Conservation (phyloP, 2,888 invertebrate genomes). For the Lithophane leautieri region DNA sequence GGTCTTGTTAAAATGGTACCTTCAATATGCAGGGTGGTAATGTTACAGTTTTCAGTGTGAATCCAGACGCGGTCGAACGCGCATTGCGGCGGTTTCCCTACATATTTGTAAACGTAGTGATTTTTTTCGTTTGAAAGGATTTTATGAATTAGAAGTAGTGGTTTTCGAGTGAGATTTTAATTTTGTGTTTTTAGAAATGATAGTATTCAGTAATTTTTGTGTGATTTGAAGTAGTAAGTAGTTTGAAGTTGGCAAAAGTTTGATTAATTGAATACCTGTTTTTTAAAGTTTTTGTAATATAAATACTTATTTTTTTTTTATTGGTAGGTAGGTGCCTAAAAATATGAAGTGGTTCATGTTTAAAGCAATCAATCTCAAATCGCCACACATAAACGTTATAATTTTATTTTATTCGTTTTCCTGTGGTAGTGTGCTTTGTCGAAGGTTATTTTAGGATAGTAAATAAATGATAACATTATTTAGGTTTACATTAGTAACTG, state of each 20-base stretch:
- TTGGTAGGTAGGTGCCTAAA: not conserved
- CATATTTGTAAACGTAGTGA: not conserved
- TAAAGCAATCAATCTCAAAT: conserved; percentile 4
- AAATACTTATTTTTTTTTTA: no score
- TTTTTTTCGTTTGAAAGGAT: not conserved
- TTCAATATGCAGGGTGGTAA: conserved; percentile 62
- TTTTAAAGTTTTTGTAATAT: not conserved
- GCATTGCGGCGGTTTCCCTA: conserved; percentile 70
- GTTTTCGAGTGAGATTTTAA: not conserved
- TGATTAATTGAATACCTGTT: not conserved
- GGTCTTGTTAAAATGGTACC: conserved; percentile 61
- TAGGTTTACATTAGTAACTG: not conserved
- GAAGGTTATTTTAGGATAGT: conserved; percentile 19
- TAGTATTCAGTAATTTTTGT: not conserved
- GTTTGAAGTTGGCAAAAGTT: conserved; percentile 29
- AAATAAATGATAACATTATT: conserved; percentile 25
- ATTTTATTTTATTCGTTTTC: not conserved
- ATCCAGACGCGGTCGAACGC: conserved; percentile 69
- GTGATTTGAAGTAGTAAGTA: conserved; percentile 14
- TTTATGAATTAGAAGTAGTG: conserved; percentile 3
- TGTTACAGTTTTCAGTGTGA: conserved; percentile 78
- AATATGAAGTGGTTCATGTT: not conserved
- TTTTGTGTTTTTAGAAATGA: not conserved
- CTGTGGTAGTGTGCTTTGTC: not conserved
- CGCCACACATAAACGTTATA: not conserved